A percentile compares a stretch with the other conserved stretches of the same genome.
Conservation (phyloP, 2,888 invertebrate genomes). For the Standfussiana lucernea region DNA sequence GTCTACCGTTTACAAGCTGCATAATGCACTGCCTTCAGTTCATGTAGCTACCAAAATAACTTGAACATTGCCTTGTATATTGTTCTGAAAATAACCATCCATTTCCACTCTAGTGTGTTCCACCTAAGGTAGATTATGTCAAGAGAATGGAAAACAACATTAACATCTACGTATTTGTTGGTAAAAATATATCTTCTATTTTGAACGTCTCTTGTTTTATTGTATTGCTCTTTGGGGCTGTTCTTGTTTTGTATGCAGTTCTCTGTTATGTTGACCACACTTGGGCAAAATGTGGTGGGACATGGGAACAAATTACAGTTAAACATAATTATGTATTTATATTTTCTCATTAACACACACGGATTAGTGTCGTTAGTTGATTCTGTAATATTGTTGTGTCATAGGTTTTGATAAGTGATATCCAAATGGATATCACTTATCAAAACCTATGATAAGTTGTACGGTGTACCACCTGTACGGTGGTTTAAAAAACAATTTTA, state of each 20-base stretch:
- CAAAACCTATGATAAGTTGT: too few relatives aligned
- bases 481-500: not conserved
- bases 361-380: not conserved
- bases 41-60: constrained; percentile 39
- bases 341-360: not conserved
- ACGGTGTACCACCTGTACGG: too few relatives aligned
- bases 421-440: too few relatives aligned
- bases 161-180: not conserved
- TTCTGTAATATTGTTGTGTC: not conserved
- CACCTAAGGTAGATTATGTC: constrained; percentile 35
- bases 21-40: constrained; percentile 43
- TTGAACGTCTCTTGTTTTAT: constrained; percentile 22
- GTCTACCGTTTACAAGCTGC: constrained; percentile 46
- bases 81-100: constrained; percentile 37
- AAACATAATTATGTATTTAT: not conserved
- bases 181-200: constrained; percentile 19
- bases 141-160: constrained; percentile 26
- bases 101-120: not conserved
- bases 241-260: constrained; percentile 18
- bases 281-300: not conserved
- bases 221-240: not conserved
- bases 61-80: constrained; percentile 29
- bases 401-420: not conserved
- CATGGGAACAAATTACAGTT: not conserved
- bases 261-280: not conserved